Conservation (phyloP, 2,797 vertebrate species). For the Poliocrania exsul region DNA sequence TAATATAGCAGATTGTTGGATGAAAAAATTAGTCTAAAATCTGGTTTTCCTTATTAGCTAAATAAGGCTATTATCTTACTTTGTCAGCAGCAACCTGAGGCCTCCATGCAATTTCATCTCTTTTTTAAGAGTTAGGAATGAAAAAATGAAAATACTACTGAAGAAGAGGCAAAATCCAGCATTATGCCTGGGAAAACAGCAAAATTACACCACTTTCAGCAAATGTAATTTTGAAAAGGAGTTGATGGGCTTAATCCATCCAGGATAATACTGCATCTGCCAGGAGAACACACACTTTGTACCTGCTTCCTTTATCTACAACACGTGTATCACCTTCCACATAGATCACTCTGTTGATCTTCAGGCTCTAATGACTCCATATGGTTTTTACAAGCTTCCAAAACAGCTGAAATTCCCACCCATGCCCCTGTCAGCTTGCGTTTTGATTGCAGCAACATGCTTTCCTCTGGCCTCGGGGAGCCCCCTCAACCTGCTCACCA, state of each 20-base stretch:
- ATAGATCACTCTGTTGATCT: not conserved
- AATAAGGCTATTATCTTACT: not conserved
- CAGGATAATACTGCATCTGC: not conserved
- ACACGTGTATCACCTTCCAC: not conserved
- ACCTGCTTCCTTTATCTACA: not conserved
- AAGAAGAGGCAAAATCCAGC: not conserved
- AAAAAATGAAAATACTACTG: not conserved
- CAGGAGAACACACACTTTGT: not conserved
- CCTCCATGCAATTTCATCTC: not conserved
- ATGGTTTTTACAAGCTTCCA: not conserved
- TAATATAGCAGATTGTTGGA: not conserved
- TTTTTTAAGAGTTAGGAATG: not conserved
- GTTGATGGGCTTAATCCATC: not conserved
- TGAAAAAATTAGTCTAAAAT: not conserved
- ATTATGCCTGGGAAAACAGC: not conserved
- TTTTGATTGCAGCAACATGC: not conserved
- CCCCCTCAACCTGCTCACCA: not conserved
- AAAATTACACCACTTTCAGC: not conserved
- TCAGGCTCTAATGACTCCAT: not conserved
- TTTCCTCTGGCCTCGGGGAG: not conserved
- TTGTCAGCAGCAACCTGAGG: not conserved
- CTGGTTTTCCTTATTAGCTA: not conserved
- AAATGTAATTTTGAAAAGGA: not conserved
- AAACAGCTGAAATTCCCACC: not conserved
- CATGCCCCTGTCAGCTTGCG: not conserved